A percentile compares a stretch with the other conserved stretches of the same genome.
Conservation (phyloP, 2,113 vertebrate species). For the Perognathus longimembris region DNA sequence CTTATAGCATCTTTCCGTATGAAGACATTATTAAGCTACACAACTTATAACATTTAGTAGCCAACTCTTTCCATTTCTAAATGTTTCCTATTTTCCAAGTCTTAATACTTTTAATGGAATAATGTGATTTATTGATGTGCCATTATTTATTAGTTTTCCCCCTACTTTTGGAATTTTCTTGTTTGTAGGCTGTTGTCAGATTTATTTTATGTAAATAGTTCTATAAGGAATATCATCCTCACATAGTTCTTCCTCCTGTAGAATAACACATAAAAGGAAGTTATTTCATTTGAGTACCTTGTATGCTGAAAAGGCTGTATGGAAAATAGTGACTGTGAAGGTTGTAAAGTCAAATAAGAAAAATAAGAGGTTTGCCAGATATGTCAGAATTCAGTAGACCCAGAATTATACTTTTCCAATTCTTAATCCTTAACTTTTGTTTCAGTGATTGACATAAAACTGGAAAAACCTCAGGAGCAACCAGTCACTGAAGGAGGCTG, state of each 20-base stretch:
- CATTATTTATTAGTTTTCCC: slow-evolving; percentile 38
- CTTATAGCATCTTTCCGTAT: slow-evolving; percentile 26
- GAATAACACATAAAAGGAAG: slow-evolving; percentile 25
- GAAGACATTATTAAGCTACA: slow-evolving; percentile 22
- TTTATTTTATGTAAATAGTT: slow-evolving; percentile 49
- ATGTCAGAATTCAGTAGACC: slow-evolving; percentile 18
- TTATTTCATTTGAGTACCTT: slow-evolving; percentile 38
- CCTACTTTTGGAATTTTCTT: slow-evolving; percentile 26
- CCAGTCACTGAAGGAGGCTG: slow-evolving; percentile 97
- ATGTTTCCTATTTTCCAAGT: slow-evolving; percentile 45
- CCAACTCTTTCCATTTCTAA: slow-evolving; percentile 24
- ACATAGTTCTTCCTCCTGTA: slow-evolving; percentile 40
- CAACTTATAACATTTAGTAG: slow-evolving; percentile 37
- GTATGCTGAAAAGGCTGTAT: background rate
- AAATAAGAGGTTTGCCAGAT: slow-evolving; percentile 15
- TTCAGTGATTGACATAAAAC: slow-evolving; percentile 98
- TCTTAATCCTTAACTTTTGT: slow-evolving; percentile 88
- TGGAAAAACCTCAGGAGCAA: slow-evolving; percentile 96
- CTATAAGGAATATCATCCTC: slow-evolving; percentile 19
- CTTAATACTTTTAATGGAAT: slow-evolving; percentile 55
- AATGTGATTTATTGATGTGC: slow-evolving; percentile 43
- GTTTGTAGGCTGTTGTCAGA: slow-evolving; percentile 25
- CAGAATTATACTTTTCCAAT: background rate
- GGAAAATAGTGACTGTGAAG: background rate
- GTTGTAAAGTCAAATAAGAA: slow-evolving; percentile 25